phyloP scores from a whole-genome alignment of 2,888 invertebrate genomes.

The Hypomecis atomaria region DNA sequence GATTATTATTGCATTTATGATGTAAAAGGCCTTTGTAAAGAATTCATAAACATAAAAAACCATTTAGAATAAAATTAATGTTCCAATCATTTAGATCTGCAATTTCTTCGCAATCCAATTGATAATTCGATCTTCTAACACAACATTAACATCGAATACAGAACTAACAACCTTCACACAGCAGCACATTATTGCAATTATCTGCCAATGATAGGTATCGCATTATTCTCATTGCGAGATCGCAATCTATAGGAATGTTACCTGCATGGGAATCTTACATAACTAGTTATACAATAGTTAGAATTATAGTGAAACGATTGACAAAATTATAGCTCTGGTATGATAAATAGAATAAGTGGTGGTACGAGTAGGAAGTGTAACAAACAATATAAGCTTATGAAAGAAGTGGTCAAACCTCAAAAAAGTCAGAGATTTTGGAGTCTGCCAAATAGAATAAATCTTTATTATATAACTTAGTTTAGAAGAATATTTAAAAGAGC shows the following conservation, averaged over 20 bases:
- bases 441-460: too few species aligned
- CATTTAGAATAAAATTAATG: too few species aligned
- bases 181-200: constrained; percentile 18
- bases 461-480: not conserved
- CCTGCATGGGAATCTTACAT: constrained; percentile 21
- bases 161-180: constrained; percentile 9
- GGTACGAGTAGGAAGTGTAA: too few species aligned
- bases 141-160: not conserved
- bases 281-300: constrained; percentile 24
- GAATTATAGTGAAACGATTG: constrained; percentile 9
- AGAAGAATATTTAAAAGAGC: not conserved
- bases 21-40: too few species aligned
- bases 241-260: constrained; percentile 11
- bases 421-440: too few species aligned
- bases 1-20: too few species aligned
- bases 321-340: constrained; percentile 13
- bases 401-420: too few species aligned
- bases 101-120: not conserved
- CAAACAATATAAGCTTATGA: too few species aligned
- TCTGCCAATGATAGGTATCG: constrained; percentile 15
- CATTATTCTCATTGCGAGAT: constrained; percentile 18
- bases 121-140: not conserved
- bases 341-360: too few species aligned
- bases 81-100: not conserved
- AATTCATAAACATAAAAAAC: too few species aligned